These are phyloP conservation scores for Bubo blakistoni DNA, from an alignment of 2,113 vertebrate species.

Conservation along the genomic window DNA sequence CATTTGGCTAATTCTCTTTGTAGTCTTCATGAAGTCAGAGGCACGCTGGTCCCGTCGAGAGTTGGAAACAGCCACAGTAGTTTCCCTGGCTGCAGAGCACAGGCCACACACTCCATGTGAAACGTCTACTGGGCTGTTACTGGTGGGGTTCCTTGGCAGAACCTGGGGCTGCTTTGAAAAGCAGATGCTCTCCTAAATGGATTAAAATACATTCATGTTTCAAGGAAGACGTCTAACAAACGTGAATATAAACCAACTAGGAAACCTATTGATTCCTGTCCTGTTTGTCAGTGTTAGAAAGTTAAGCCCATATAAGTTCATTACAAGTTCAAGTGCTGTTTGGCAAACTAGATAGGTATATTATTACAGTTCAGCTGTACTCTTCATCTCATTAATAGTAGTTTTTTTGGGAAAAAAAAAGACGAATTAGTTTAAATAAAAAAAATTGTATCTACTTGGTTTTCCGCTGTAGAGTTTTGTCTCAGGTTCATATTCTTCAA, in stretches of 20 bases:
- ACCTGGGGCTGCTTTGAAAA: neutral
- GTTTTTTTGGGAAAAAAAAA: neutral
- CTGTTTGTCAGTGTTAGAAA: neutral
- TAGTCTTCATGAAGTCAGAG: neutral
- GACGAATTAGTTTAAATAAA: neutral
- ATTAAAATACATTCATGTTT: neutral
- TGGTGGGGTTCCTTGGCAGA: neutral
- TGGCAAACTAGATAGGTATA: neutral
- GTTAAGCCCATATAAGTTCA: neutral
- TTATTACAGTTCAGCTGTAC: neutral
- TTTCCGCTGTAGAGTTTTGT: neutral
- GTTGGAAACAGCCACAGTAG: neutral
- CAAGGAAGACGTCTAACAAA: neutral
- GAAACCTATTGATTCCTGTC: neutral
- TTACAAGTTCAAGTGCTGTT: neutral
- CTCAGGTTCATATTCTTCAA: neutral
- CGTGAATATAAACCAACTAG: neutral
- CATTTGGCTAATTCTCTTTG: neutral
- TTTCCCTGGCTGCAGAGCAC: neutral
- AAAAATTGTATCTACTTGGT: neutral
- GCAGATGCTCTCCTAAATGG: neutral
- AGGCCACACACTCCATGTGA: rapidly evolving
- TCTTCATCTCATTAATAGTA: neutral
- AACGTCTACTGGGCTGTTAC: neutral
- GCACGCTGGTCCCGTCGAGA: rapidly evolving